Evolutionary conservation across 2,888 invertebrate genomes (phyloP).

Genomic region (Urechis unicinctus): DNA sequence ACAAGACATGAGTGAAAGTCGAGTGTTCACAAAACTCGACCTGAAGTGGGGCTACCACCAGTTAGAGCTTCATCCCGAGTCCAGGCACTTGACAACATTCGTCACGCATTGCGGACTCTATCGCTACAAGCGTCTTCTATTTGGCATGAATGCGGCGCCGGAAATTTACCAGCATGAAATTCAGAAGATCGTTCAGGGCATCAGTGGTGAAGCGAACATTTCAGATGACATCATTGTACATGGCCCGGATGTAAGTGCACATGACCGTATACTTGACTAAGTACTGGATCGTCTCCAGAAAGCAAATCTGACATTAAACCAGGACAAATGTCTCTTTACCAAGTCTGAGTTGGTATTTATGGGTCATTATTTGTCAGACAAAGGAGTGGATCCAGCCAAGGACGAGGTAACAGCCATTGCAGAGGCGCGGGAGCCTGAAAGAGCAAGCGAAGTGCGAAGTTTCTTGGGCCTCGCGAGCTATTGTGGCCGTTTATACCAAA

Average conservation of each 20-base stretch:
- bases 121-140: neutral
- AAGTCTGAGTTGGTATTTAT: neutral
- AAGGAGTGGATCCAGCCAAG: neutral
- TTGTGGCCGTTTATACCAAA: neutral
- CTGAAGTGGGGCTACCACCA: slow-evolving; percentile 1
- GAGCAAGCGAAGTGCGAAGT: neutral
- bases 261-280: neutral
- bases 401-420: neutral
- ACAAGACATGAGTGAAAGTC: neutral
- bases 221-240: slow-evolving; percentile 3
- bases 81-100: slow-evolving; percentile 1
- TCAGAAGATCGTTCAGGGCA: neutral
- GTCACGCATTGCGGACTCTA: neutral
- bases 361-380: neutral
- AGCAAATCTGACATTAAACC: neutral
- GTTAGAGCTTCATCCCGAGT: slow-evolving; percentile 2
- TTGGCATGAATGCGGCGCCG: slow-evolving; percentile 4
- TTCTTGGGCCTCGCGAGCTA: slow-evolving; percentile 1
- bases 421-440: neutral
- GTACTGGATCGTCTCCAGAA: neutral
- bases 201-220: slow-evolving; percentile 1
- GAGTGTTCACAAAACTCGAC: neutral
- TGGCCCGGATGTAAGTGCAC: neutral
- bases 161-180: slow-evolving; percentile 3
- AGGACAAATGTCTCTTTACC: neutral